Base-by-base conservation (phyloP, 2,888 invertebrate genomes). In the Acronicta alni region DNA sequence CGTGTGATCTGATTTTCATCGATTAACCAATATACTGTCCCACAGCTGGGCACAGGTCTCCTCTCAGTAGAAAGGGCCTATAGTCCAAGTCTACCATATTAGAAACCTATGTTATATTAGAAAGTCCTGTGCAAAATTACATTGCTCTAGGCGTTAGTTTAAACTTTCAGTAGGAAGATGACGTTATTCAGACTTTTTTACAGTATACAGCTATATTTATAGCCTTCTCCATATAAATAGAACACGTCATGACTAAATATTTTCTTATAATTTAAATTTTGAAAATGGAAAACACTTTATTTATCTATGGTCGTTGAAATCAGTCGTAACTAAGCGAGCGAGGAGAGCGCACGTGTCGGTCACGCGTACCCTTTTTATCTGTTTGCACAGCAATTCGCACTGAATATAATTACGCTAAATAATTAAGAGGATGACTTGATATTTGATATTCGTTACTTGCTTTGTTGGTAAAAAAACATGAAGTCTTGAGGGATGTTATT, bases 311-410 rank as follows among this genome's bases (percentile, higher is more conserved):
- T 70, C 54, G 53, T 64, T 57, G 41, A 65, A 63, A 67, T 78
- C 77, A 80, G 62, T 82, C 77, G 78, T 82, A 80, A 57, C 43
- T 47, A 63, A 52, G 61, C 66, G 53, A 42, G 64, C 69, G 67
- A 35, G 39, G 49, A 56, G 77, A 9, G 14, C 66, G 77, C 87
- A 85, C 87, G 86, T 83, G 88, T 3, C 68, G 2, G 72, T 14
- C 88, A 85, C 86, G 84, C 72, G 84, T 30, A 72, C 12, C 10
- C 56, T 66, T 69, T 66, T 73, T 87, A 87, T 87, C 85, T 86
- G 76, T 86, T 83, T 82, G 80, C 82, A 69, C 86, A 86, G 86
- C 75, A 84, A 82, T 86, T 84, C 77, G 73, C 87, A 81, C 83
- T 63, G 73, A 78, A 77, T 77, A 70, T 43, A 61, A 72, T 67